phyloP scores from a whole-genome alignment of 2,113 vertebrate genomes.

The Oryzias woworae region DNA sequence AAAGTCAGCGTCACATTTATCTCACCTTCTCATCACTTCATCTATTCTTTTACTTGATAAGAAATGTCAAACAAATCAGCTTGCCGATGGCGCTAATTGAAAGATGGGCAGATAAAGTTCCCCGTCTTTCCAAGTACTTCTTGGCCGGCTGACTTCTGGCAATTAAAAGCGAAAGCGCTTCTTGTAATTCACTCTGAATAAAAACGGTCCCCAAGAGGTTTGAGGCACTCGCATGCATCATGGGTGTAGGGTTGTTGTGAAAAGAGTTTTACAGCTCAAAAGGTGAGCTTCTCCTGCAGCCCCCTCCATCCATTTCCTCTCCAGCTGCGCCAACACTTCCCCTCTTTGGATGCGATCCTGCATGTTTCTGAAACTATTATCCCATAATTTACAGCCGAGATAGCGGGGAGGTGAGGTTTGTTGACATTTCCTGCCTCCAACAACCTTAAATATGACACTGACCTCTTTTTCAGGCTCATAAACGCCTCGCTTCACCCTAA shows the following conservation, averaged over 20 bases:
- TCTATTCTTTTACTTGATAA: too few species aligned
- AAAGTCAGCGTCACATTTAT: too few species aligned
- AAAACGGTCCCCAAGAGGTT: conserved; percentile 32
- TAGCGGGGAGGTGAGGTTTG: conserved; percentile 47
- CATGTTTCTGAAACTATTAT: conserved; percentile 40
- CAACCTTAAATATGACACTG: conserved; percentile 31
- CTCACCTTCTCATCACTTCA: too few species aligned
- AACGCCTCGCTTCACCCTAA: conserved; percentile 6
- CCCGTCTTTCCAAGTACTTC: neutral
- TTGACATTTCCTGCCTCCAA: conserved; percentile 53
- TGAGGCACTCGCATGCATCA: conserved; percentile 5
- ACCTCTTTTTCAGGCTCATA: conserved; percentile 28
- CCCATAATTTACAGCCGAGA: conserved; percentile 55
- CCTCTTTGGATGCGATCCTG: conserved; percentile 28
- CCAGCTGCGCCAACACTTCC: conserved; percentile 64
- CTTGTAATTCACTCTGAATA: conserved; percentile 27
- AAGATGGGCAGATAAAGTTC: too few species aligned
- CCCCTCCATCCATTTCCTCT: conserved; percentile 35
- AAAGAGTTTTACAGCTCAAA: conserved; percentile 40
- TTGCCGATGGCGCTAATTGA: too few species aligned
- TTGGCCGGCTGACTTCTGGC: conserved; percentile 34
- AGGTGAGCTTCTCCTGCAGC: conserved; percentile 51
- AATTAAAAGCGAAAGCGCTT: conserved; percentile 22
- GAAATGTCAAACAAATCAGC: too few species aligned
- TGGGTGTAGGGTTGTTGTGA: conserved; percentile 30